Conservation (phyloP, 2,113 vertebrate species). For the Antechinus stuartii region DNA sequence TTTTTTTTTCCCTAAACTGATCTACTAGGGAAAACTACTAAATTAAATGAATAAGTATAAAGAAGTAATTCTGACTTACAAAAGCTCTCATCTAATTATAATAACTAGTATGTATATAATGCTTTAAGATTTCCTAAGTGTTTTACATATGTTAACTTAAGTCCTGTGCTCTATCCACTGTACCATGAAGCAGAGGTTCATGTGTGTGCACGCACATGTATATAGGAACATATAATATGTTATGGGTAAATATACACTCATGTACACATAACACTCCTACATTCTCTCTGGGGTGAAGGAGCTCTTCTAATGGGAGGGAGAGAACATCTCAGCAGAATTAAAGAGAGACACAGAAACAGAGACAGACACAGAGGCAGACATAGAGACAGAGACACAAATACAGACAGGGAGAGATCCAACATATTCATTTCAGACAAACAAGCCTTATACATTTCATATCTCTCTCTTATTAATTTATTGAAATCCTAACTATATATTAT, state of each 20-base stretch:
- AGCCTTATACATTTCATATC: not conserved
- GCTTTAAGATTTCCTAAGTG: not conserved
- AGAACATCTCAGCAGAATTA: not conserved
- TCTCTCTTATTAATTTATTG: not conserved
- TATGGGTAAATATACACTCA: too few species aligned
- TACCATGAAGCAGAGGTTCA: not conserved
- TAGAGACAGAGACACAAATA: too few species aligned
- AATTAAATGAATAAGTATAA: not conserved
- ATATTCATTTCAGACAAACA: not conserved
- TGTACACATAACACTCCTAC: not conserved
- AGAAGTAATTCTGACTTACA: not conserved
- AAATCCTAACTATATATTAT: not conserved
- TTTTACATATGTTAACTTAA: not conserved
- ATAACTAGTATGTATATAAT: not conserved
- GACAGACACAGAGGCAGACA: too few species aligned
- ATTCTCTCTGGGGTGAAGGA: not conserved
- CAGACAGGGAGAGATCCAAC: not conserved
- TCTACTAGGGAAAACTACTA: slow-evolving; percentile 1
- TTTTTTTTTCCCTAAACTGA: slow-evolving; percentile 15
- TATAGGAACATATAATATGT: not conserved
- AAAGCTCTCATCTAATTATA: not conserved
- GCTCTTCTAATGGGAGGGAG: not conserved
- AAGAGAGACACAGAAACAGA: not conserved
- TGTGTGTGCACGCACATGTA: not conserved
- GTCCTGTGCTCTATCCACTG: not conserved